Conservation (phyloP, 1,140 invertebrate genomes). For the Zaprionus taronus region DNA sequence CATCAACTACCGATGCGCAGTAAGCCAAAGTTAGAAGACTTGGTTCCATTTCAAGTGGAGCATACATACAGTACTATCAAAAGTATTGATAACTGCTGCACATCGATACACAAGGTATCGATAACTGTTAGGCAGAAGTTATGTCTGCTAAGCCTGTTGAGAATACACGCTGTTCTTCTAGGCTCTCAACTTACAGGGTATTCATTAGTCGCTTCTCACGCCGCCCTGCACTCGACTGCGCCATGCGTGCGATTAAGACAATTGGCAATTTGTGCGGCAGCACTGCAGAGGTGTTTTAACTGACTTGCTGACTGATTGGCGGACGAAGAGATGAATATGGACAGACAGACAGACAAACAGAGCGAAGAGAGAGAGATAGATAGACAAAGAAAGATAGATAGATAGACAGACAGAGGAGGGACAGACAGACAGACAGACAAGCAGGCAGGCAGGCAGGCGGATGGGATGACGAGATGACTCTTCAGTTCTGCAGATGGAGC, state of each 20-base stretch:
- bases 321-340: neutral
- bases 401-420: neutral
- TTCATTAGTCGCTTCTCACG: neutral
- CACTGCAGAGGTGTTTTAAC: constrained; percentile 13
- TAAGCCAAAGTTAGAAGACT: too few species aligned
- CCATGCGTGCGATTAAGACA: constrained; percentile 1
- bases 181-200: neutral
- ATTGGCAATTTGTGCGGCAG: constrained; percentile 5
- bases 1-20: too few species aligned
- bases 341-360: neutral
- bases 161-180: too few species aligned
- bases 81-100: too few species aligned
- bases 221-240: neutral
- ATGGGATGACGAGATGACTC: neutral
- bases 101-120: too few species aligned
- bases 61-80: too few species aligned
- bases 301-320: constrained; percentile 13
- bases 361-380: neutral
- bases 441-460: neutral
- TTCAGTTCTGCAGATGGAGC: constrained; percentile 7
- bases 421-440: neutral
- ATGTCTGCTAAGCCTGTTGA: too few species aligned
- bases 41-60: too few species aligned
- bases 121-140: too few species aligned
- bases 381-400: neutral